A percentile compares a stretch with the other conserved stretches of the same genome.
These are phyloP conservation scores for Pogonophryne albipinna DNA, from an alignment of 2,797 vertebrate genomes.

Conservation along the genomic window DNA sequence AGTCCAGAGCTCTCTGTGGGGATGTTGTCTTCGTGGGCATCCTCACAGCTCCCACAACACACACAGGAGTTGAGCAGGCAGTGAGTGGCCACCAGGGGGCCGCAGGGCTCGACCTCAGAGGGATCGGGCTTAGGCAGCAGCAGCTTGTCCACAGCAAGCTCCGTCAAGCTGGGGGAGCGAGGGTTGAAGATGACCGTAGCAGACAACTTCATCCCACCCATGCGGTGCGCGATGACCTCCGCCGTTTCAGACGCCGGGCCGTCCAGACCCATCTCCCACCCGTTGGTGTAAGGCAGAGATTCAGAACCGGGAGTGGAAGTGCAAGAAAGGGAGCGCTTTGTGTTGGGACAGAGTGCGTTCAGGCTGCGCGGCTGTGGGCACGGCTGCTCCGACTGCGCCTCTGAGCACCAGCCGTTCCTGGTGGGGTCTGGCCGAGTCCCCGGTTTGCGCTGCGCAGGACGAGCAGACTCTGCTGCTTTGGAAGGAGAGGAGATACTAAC, in stretches of 20 bases:
- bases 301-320: conserved; percentile 78
- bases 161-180: conserved; percentile 88
- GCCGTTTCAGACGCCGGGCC: conserved; percentile 87
- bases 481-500: conserved; percentile 47
- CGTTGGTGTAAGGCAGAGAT: conserved; percentile 85
- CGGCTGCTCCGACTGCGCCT: conserved; percentile 73
- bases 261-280: conserved; percentile 88
- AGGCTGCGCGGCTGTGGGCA: conserved; percentile 73
- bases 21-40: conserved; percentile 85
- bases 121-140: conserved; percentile 73
- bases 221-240: conserved; percentile 94
- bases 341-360: conserved; percentile 68
- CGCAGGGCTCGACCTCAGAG: conserved; percentile 76
- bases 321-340: conserved; percentile 59
- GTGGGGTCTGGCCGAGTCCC: conserved; percentile 61
- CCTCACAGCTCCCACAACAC: conserved; percentile 94
- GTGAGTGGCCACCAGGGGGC: conserved; percentile 89
- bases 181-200: conserved; percentile 99
- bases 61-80: conserved; percentile 96
- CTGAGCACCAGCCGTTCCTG: conserved; percentile 76
- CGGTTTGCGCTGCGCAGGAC: conserved; percentile 62
- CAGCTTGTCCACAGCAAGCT: conserved; percentile 81
- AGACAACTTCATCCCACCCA: conserved; percentile 97
- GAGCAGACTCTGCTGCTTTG: conserved; percentile 62
- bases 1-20: conserved; percentile 69